These are phyloP conservation scores for Octodonta nipae DNA, from an alignment of 2,888 invertebrate genomes.

Conservation along the genomic window DNA sequence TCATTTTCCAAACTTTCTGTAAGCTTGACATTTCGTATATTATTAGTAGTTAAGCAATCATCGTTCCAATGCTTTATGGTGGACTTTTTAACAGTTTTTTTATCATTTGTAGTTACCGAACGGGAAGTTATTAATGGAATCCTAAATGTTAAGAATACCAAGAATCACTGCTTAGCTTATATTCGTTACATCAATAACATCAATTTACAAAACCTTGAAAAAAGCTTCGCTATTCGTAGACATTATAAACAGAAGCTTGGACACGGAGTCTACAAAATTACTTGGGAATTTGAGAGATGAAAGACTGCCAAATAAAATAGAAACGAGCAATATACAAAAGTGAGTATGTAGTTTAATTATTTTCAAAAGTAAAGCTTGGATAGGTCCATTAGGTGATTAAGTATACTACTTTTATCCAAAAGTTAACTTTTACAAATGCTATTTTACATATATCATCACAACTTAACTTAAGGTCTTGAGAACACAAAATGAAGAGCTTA, in stretches of 20 bases:
- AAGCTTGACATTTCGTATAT: too few species aligned
- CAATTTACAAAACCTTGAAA: slow-evolving; percentile 83
- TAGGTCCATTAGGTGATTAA: too few species aligned
- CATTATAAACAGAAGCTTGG: slow-evolving; percentile 80
- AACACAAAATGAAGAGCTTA: too few species aligned
- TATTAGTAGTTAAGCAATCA: too few species aligned
- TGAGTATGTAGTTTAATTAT: slow-evolving; percentile 31
- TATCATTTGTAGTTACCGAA: slow-evolving; percentile 76
- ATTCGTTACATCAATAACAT: slow-evolving; percentile 93
- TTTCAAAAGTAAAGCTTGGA: neutral
- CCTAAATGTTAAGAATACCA: slow-evolving; percentile 81
- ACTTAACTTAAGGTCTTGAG: too few species aligned
- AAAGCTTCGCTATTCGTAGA: slow-evolving; percentile 92
- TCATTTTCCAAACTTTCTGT: too few species aligned
- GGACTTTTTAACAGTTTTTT: too few species aligned
- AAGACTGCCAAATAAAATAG: slow-evolving; percentile 76
- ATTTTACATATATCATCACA: too few species aligned
- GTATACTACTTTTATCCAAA: too few species aligned
- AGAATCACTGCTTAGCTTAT: slow-evolving; percentile 90
- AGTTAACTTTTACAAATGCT: too few species aligned
- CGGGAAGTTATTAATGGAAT: slow-evolving; percentile 94
- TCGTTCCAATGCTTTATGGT: too few species aligned
- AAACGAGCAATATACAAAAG: slow-evolving; percentile 79
- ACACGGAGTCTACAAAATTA: slow-evolving; percentile 82
- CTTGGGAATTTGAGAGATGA: slow-evolving; percentile 81